These are phyloP conservation scores for Bellardia bayeri DNA, from an alignment of 2,888 invertebrate species.

Conservation along the genomic window DNA sequence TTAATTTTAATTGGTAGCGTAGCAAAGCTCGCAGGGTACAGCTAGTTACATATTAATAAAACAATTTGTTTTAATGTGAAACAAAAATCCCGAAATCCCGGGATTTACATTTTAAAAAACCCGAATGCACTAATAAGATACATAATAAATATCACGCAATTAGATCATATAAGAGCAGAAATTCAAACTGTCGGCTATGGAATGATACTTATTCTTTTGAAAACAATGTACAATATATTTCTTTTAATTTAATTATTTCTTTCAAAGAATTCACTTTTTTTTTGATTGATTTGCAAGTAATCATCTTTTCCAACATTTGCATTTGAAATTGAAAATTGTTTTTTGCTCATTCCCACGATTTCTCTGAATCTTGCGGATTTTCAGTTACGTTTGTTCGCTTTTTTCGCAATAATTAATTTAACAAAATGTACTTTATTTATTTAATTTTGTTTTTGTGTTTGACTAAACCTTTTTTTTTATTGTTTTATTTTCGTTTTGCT, in stretches of 20 bases:
- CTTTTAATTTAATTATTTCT: background rate
- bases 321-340: background rate
- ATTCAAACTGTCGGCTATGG: no score
- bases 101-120: no score
- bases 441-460: constrained; percentile 43
- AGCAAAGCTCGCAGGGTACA: no score
- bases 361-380: constrained; percentile 43
- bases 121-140: no score
- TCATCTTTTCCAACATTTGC: background rate
- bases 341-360: constrained; percentile 47
- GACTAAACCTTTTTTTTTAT: constrained; percentile 35
- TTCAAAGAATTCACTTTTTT: background rate
- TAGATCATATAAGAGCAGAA: no score
- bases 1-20: no score
- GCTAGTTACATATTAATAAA: no score
- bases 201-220: no score
- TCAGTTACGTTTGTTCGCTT: constrained; percentile 15
- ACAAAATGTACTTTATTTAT: constrained; percentile 38
- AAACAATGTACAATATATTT: background rate
- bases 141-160: no score
- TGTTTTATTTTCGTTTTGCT: constrained; percentile 6
- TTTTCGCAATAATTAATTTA: constrained; percentile 61
- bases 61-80: no score
- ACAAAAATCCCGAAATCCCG: no score
- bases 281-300: background rate